Evolutionary conservation across 1,140 invertebrate genomes (phyloP).

Genomic region (Aricia agestis): DNA sequence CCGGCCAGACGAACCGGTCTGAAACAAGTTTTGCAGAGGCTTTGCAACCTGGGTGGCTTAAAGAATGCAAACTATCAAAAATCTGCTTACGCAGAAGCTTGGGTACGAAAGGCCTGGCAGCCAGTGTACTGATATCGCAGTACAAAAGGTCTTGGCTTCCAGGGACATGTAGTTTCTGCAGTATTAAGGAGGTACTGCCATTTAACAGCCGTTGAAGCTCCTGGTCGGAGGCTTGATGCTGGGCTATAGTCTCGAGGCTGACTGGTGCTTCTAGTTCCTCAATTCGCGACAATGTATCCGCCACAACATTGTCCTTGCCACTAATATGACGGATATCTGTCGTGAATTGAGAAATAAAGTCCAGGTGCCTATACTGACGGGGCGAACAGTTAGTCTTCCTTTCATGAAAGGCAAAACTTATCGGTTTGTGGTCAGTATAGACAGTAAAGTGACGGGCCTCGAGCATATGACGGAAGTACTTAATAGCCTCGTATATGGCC

Average conservation of each 20-base stretch:
- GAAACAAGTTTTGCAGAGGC: neutral
- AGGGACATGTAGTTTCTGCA: neutral
- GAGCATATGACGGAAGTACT: neutral
- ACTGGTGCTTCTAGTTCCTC: neutral
- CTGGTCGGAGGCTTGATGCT: neutral
- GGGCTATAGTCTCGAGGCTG: neutral
- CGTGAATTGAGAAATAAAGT: neutral
- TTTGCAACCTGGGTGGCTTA: neutral
- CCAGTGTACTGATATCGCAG: neutral
- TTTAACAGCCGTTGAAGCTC: neutral
- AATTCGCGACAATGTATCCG: neutral
- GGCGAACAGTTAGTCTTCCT: neutral
- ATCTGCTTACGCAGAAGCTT: neutral
- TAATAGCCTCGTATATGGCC: constrained; percentile 1
- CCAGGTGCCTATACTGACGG: neutral
- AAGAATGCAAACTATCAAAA: neutral
- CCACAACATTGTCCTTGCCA: neutral
- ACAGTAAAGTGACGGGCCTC: constrained; percentile 1
- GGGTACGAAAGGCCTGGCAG: neutral
- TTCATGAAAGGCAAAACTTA: neutral
- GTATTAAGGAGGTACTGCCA: neutral
- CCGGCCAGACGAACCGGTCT: neutral
- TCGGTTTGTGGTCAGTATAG: constrained; percentile 5
- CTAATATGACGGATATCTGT: constrained; percentile 2
- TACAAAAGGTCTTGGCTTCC: neutral